Base-by-base conservation (phyloP, 2,113 vertebrate species). In the Aspidoscelis tigris region DNA sequence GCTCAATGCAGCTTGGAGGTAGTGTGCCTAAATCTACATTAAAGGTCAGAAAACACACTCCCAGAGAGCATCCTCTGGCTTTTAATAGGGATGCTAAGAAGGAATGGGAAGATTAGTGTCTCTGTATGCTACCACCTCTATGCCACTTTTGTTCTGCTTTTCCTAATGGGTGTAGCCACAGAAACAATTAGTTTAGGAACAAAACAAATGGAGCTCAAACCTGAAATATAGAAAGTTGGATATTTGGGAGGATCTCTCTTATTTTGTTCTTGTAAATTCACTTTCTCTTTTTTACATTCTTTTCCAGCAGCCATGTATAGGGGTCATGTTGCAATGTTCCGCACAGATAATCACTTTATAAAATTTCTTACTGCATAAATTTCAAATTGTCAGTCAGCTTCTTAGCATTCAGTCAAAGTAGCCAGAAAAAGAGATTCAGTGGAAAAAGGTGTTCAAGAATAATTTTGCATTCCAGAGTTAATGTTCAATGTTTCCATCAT, bases 401-500 rank as follows among this genome's bases (percentile, higher is more conserved):
- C 43, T 83, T 12, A 22, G 6, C 16, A 47, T 43, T n/a, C 41
- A 50, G 10, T 50, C 5, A 33, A 12, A 76, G 8, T 10, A 82
- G 73, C 43, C n/a, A 55, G 53, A 18, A 83, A 76, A 53, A 33
- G n/a, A 68, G 20, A 50, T 68, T 10, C 66, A 6, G 5, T 7
- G 14, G 0, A 0, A 10, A 22, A 0, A 14, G 20, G 18, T 55
- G 7, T 5, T 18, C 20, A 39, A 12, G 43, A 11, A 1, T 26
- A 58, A 22, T 26, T 58, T 43, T 76, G 1, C 12, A 83, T 41
- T 12, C 20, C 7, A 21, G 33, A 66, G 1, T 12, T 75, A 39
- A 72, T 24, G 12, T 20, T 12, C 4, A 7, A 82, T 78, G 77
- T 61, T 65, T 33, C 58, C 61, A 2, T 73, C 0, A 0, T 11